Evolutionary conservation across 2,888 invertebrate species (phyloP), one percentile per base, ranked within the genome.

Genomic region (Amblyjoppa fuscipennis): DNA sequence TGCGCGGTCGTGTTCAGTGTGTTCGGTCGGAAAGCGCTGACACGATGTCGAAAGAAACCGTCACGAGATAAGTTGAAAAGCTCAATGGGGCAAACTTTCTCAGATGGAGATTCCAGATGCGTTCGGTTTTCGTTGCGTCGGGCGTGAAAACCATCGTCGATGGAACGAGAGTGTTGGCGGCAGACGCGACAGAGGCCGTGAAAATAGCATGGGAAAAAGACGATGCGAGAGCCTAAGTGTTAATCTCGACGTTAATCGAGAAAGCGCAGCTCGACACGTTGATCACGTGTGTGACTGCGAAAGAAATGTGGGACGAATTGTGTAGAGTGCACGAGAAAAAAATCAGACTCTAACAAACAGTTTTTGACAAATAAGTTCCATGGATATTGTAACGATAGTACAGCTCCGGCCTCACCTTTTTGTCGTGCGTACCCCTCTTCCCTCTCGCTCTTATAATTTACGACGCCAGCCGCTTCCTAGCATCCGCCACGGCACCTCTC

Each of bases 161-260:
- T 25, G 88, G 83, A 16, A 45, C 76, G 74, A 41, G 77, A 6
- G 64, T 69, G 68, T 6, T 85, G 41, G 70, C 9, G 74, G 51
- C 13, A 3, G 68, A 49, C 3, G 73, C 66, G 11, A 41, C 80
- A 3, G 51, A 4, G 45, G 68, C 68, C 28, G 59, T 7, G n/a
- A 11, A 13, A 31, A 77, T 69, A 56, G 64, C 51, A 13, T 87
- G 86, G 87, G 66, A 66, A 68, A 83, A 71, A 31, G 76, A 85
- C 61, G 76, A 85, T 56, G 84, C 87, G 9, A 84, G 75, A 56
- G 85, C 87, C n/a, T 81, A 81, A 81, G 79, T 70, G 9, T 11
- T 86, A n/a, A 84, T 88, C 41, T 83, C 87, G 38, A 79, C 87
- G n/a, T n/a, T 84, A 41, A 51, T 89, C n/a, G 86, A 89, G 51